Evolutionary conservation across 2,888 invertebrate species (phyloP).

Genomic region (Tachina lurida): DNA sequence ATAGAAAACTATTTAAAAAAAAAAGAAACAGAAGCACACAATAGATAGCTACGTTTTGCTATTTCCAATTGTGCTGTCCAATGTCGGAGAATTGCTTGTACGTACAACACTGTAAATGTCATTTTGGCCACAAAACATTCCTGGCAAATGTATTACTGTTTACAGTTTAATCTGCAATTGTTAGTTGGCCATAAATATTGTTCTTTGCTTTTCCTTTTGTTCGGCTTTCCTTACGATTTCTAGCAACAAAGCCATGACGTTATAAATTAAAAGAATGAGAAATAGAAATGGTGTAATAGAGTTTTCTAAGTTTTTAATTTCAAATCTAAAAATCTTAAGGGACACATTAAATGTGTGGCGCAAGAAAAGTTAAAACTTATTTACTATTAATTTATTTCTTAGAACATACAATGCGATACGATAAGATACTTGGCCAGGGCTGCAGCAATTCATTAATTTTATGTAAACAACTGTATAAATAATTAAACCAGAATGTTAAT

Average conservation of each 20-base stretch:
- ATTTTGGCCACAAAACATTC: conserved; percentile 63
- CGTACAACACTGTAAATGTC: conserved; percentile 65
- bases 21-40: not conserved
- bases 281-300: conserved; percentile 20
- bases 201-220: conserved; percentile 35
- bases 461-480: conserved; percentile 24
- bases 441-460: conserved; percentile 49
- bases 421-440: conserved; percentile 5
- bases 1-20: conserved; percentile 18
- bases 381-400: conserved; percentile 23
- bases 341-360: conserved; percentile 46
- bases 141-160: conserved; percentile 57
- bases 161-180: conserved; percentile 61
- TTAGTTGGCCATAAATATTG: conserved; percentile 62
- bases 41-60: conserved; percentile 6
- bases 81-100: conserved; percentile 45
- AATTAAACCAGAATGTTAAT: conserved; percentile 39
- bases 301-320: conserved; percentile 56
- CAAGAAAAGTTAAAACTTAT: conserved; percentile 25
- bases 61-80: conserved; percentile 32
- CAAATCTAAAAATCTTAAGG: conserved; percentile 53
- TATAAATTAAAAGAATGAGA: not conserved
- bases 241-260: not conserved
- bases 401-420: not conserved
- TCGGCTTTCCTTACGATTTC: not conserved